Base-by-base conservation (phyloP, 37 sponge, comb jelly and placozoan species). In the Halichondria panicea region DNA sequence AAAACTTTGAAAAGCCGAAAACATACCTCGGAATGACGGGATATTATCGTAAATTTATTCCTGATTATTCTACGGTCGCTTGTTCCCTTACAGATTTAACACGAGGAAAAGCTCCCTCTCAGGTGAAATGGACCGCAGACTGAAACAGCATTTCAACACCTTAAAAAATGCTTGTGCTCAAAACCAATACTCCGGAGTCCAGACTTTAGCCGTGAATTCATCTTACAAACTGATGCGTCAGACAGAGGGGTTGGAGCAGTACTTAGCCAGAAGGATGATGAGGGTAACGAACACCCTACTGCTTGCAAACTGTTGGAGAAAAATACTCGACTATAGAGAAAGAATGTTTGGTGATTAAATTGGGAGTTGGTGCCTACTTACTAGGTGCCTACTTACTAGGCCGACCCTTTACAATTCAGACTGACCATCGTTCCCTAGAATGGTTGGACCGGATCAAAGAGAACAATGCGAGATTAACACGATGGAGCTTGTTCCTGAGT, bases 171-270 rank as follows among this genome's bases (percentile, higher is more conserved):
- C 18, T 34, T 83, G 35, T 76, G 77, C n/a, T 36, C 43, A 7
- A 12, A 36, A 22, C 78, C 77, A 37, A 43, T 82, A 4, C 66
- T 82, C 28, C 32, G 53, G 24, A 67, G 61, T 37, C 78, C 78
- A 41, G 44, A 75, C 59, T 60, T 69, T n/a, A 27, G 21, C n/a
- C 40, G 37, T 25, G 27, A 36, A 15, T 83, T 76, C 24, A 39
- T 69, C 22, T 3, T 82, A 11, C 83, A 81, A 57, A 81, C 74
- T 19, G 82, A 81, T 72, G 82, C 82, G 15, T 72, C 67, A 15
- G 68, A 81, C 36, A 40, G 67, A 74, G 83, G 83, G 0, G 66
- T 82, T 30, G 83, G 75, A 63, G 75, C 67, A 43, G 76, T 82
- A 27, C 39, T 82, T 27, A 63, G 75, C 46, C n/a, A n/a, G n/a